Evolutionary conservation across 1,140 invertebrate species (phyloP).

Genomic region (Anastrepha ludens): DNA sequence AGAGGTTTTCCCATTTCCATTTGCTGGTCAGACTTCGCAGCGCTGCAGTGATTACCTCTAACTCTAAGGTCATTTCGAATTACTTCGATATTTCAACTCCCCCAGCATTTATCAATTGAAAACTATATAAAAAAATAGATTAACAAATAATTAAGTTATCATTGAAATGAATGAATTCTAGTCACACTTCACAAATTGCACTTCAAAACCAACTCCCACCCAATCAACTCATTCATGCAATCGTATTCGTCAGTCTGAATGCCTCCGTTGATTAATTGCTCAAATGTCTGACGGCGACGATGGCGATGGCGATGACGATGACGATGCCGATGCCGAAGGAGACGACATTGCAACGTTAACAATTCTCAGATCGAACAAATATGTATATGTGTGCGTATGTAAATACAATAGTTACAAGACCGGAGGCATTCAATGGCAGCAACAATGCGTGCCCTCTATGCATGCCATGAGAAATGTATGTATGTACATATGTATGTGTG

Average conservation of each 20-base stretch:
- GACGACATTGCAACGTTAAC: conserved; percentile 28
- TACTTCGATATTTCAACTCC: background rate
- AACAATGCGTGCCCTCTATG: conserved; percentile 44
- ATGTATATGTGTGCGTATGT: too few relatives aligned
- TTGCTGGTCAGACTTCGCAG: too few relatives aligned
- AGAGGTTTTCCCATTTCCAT: too few relatives aligned
- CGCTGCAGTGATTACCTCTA: too few relatives aligned
- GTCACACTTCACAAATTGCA: conserved; percentile 52
- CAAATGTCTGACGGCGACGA: conserved; percentile 18
- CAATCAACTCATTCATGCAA: conserved; percentile 9
- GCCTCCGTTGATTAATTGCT: conserved; percentile 45
- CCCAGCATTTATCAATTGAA: conserved; percentile 8
- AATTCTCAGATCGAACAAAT: conserved; percentile 1
- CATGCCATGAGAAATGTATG: background rate
- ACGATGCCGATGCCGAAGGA: background rate
- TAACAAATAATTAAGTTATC: conserved; percentile 44
- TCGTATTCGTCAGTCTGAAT: conserved; percentile 42
- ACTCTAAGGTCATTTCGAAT: background rate
- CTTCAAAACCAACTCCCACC: conserved; percentile 47
- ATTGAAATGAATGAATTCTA: conserved; percentile 47
- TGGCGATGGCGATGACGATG: background rate
- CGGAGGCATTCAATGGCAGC: conserved; percentile 43
- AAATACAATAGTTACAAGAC: background rate
- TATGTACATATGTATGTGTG: background rate
- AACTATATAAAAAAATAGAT: background rate